Evolutionary conservation across 2,888 invertebrate species (phyloP), one percentile per base, ranked within the genome.

Genomic region (Leucoptera coffeella): DNA sequence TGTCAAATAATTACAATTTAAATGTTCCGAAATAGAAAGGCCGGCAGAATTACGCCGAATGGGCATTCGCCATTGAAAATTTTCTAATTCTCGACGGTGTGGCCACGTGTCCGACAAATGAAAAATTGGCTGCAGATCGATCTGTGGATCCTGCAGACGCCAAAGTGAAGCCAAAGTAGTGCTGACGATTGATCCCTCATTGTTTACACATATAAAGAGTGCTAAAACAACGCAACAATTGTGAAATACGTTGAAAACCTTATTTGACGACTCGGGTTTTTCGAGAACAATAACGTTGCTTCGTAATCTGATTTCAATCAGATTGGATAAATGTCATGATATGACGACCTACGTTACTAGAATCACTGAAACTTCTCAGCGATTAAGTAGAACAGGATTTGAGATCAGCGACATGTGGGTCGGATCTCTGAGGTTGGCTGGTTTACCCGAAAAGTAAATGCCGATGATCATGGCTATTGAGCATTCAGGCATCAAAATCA

Each of bases 401-500:
- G 27, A 21, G 15, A 27, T 22, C 22, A 22, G 14, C n/a, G 27
- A 27, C 15, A 2, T 11, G 11, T 27, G 27, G 27, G 22, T 12
- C 8, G 27, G 22, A 22, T 27, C 27, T 12, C 10, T 26, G 13
- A 12, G 17, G 13, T 26, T 26, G 10, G 26, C 26, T n/a, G 26
- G 26, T 12, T 13, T 26, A 10, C 27, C 27, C 9, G 27, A 27
- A 7, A 6, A 15, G 7, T 27, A 22, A 13, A 14, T 15, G 4
- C 27, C 27, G 14, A 27, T 22, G 27, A 27, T 27, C 21, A 27
- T n/a, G n/a, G n/a, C n/a, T n/a, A n/a, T n/a, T n/a, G n/a, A n/a
- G n/a, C n/a, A n/a, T n/a, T n/a, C n/a, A 9, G 27, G 26, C 4
- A 19, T 26, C 3, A 2, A 4, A 15, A 26, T 26, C 10, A 26